phyloP scores from a whole-genome alignment of 2,113 vertebrate genomes.

The Ibidorhyncha struthersii region DNA sequence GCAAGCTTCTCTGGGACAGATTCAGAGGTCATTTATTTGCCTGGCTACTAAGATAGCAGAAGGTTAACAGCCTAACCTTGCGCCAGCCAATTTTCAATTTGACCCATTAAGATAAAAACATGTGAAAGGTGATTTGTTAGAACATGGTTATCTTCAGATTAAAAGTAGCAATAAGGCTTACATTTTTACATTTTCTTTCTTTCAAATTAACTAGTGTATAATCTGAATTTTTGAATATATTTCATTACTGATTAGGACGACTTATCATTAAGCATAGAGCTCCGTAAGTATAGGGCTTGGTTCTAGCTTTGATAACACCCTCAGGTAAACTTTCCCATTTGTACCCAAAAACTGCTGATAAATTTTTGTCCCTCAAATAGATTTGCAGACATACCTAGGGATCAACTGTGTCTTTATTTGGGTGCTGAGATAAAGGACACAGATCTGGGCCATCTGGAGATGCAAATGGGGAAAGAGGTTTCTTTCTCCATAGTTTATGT shows the following conservation, averaged over 20 bases:
- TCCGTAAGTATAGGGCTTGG: not conserved
- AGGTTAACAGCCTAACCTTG: not conserved
- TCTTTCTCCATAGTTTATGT: not conserved
- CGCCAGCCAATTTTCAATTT: not conserved
- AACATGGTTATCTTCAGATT: not conserved
- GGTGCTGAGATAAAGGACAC: not conserved
- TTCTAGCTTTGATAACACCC: not conserved
- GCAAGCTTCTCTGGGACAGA: not conserved
- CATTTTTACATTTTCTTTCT: not conserved
- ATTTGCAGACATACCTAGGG: not conserved
- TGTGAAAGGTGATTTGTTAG: not conserved
- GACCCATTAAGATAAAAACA: not conserved
- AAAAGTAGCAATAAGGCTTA: not conserved
- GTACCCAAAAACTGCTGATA: not conserved
- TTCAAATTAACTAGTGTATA: not conserved
- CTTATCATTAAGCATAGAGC: not conserved
- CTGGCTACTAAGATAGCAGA: slow-evolving; percentile 18
- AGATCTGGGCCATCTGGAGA: not conserved
- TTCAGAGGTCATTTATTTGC: not conserved
- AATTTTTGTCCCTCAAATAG: not conserved
- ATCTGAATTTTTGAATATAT: not conserved
- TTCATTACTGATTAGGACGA: not conserved
- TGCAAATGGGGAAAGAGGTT: not conserved
- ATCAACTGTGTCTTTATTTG: not conserved
- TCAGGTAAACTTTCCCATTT: not conserved